Percentiles rank a stretch among this genome's conserved stretches.
Conservation (phyloP, 1,140 invertebrate genomes). For the Papilio glaucus region DNA sequence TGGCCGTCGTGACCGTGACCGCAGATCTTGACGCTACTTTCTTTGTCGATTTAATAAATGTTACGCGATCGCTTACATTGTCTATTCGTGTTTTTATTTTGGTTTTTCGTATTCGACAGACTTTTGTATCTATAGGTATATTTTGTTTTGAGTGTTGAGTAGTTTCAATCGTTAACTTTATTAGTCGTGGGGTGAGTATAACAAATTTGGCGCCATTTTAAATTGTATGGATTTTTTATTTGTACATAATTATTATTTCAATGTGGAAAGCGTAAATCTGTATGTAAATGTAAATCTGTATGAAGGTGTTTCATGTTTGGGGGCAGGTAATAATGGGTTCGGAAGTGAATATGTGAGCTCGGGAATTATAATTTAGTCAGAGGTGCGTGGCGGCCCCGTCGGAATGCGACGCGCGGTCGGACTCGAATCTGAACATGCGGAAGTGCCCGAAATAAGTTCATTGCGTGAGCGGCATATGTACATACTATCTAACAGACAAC, state of each 20-base stretch:
- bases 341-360: background rate
- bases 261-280: slow-evolving; percentile 1
- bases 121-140: slow-evolving; percentile 4
- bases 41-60: slow-evolving; percentile 59
- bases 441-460: slow-evolving; percentile 76
- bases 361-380: slow-evolving; percentile 29
- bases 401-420: slow-evolving; percentile 64
- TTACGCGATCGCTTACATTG: slow-evolving; percentile 46
- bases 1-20: slow-evolving; percentile 70
- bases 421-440: slow-evolving; percentile 67
- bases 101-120: background rate
- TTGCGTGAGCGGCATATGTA: slow-evolving; percentile 55
- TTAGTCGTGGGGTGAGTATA: background rate
- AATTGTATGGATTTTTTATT: background rate
- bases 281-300: background rate
- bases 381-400: slow-evolving; percentile 45
- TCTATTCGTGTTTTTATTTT: slow-evolving; percentile 27
- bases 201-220: background rate
- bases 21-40: slow-evolving; percentile 67
- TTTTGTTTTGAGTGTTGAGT: slow-evolving; percentile 7
- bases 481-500: slow-evolving; percentile 31
- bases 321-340: slow-evolving; percentile 21
- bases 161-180: background rate
- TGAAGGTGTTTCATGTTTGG: background rate
- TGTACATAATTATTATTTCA: background rate